phyloP scores from a whole-genome alignment of 2,113 vertebrate species.

The Euleptes europaea region DNA sequence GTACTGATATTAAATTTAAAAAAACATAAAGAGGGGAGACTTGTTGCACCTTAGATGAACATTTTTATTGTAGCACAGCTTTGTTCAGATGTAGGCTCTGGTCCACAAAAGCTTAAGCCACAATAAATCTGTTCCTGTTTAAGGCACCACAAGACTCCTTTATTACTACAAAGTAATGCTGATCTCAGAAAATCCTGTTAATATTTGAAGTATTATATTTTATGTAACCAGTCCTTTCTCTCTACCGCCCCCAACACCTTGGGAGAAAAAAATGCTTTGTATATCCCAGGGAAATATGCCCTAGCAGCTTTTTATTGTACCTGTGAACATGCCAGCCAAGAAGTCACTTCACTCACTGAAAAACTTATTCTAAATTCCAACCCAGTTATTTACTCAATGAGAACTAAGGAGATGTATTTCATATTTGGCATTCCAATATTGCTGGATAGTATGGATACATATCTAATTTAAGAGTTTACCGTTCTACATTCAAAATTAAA shows the following conservation, averaged over 20 bases:
- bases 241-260: neutral
- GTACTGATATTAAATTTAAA: neutral
- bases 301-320: neutral
- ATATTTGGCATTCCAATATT: neutral
- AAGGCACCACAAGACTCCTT: no score
- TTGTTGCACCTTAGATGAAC: no score
- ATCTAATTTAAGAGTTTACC: neutral
- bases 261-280: neutral
- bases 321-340: neutral
- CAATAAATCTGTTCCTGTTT: no score
- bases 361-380: neutral
- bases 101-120: no score
- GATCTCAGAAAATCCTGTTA: neutral
- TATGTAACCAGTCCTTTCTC: neutral
- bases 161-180: neutral
- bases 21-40: no score
- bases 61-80: no score
- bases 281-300: neutral
- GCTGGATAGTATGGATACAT: neutral
- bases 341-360: neutral
- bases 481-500: neutral
- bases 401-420: neutral
- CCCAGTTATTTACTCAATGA: neutral
- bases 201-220: neutral
- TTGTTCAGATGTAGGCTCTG: no score